Base-by-base conservation (phyloP, 2,113 vertebrate species). In the Zapornia atra region DNA sequence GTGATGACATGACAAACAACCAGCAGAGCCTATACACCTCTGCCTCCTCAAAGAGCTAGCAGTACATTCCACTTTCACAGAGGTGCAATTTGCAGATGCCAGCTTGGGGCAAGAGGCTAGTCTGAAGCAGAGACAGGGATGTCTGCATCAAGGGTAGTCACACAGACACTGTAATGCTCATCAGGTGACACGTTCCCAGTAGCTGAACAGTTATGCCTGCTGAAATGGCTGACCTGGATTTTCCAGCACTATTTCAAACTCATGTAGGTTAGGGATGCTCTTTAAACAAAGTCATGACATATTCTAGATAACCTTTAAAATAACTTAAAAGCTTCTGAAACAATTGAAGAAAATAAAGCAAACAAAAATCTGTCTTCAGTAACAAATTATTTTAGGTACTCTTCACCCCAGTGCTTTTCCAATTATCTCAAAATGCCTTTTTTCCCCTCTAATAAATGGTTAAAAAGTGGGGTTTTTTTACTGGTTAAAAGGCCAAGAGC, bases 1-100 rank as follows among this genome's bases (percentile, higher is more conserved):
- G n/a, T 6, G 17, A 15, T 11, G 21, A 48, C 21, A 22, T 48
- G 72, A 79, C 33, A 80, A 16, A 33, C 13, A 61, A 31, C 38
- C 24, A 77, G 15, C 2, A 31, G 5, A 73, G 6, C n/a, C 36
- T 15, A 4, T 0, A 57, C 0, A 73, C 16, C 16, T 60, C 54
- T 81, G 50, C 19, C 51, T 75, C 48, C 71, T 19, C 3, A 0
- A 24, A 48, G 77, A n/a, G 34, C 54, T 48, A 28, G 13, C 24
- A 36, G 18, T 9, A 38, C 12, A 21, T n/a, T 56, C 28, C 26
- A 48, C 20, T 5, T 28, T 28, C 53, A 86, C 5, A 1, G 5
- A 83, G 40, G 38, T 3, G 16, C 33, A 25, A 4, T 29, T 8
- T n/a, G 64, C 56, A 87, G 42, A 33, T 9, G 33, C 9, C 64